phyloP scores from a whole-genome alignment of 2,888 invertebrate genomes.

The Maniola hyperantus region DNA sequence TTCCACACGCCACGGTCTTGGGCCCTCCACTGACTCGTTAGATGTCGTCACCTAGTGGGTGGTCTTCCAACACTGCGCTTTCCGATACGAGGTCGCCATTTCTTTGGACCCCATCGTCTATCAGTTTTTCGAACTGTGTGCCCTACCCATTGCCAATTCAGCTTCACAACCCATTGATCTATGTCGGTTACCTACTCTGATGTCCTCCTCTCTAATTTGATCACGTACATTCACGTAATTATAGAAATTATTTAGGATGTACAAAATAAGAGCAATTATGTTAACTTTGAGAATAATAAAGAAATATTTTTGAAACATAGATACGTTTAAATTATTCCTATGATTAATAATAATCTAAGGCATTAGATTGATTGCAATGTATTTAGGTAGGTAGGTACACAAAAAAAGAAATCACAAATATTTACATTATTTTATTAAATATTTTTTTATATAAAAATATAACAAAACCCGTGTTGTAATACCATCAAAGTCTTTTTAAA shows the following conservation, averaged over 20 bases:
- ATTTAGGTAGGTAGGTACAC: neutral
- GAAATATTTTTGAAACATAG: neutral
- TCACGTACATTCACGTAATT: no score
- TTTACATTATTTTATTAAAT: slow-evolving; percentile 28
- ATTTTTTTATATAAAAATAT: slow-evolving; percentile 13
- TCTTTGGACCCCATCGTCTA: no score
- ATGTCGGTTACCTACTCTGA: no score
- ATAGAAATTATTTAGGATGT: neutral
- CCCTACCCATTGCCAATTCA: no score
- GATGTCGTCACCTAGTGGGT: no score
- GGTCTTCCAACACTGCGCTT: no score
- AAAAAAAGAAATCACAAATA: slow-evolving; percentile 19
- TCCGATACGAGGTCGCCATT: no score
- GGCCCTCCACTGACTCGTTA: no score
- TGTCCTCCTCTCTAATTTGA: no score
- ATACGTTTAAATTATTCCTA: neutral
- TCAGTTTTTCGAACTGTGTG: no score
- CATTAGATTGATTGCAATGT: neutral
- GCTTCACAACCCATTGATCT: no score
- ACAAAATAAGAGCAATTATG: neutral
- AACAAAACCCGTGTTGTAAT: slow-evolving; percentile 13
- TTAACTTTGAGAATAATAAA: neutral
- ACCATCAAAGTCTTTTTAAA: neutral
- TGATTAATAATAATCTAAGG: neutral
- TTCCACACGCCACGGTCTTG: no score